Evolutionary conservation across 2,113 vertebrate species (phyloP), one percentile per base, ranked within the genome.

Genomic region (Rhea pennata): DNA sequence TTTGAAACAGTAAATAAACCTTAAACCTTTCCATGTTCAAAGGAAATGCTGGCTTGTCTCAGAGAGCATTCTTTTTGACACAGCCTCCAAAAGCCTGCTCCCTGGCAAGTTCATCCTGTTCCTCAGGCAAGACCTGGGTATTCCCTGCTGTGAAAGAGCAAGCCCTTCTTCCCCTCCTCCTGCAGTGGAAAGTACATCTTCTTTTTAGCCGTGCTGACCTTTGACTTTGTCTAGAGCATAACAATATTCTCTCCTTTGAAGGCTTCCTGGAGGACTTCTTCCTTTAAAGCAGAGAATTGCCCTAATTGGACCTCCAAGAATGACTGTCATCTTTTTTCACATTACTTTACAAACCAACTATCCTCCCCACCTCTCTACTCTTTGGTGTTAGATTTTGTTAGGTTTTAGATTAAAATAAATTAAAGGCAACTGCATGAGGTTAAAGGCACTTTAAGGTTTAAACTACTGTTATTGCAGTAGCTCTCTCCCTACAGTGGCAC

Each of bases 1-100:
- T 98, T 97, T 97, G 95, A 98, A 97, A 98, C 65, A 92, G 90
- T 96, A 97, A 98, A 98, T 97, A 98, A 97, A 96, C 92, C 93
- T 97, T 95, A 98, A 97, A 94, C 88, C 65, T 92, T 95, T 79
- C 16, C 16, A 6, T 89, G 95, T 97, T 98, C 97, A 98, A 97
- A 98, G 95, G 87, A 92, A 96, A 89, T 0, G 2, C 72, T 94
- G 95, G 67, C 95, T 97, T 93, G 96, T 96, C 94, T 95, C 94
- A 90, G 96, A 93, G 92, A 91, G 72, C 76, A 72, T 70, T 91
- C 84, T 76, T 94, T 95, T 92, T 96, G 95, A 95, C 95, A 96
- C 79, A 93, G 80, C 82, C 87, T 96, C 97, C 85, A 94, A 90
- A 93, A 96, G 88, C 67, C 94, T 92, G 87, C 94, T 96, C 94